Evolutionary conservation across 2,113 vertebrate genomes (phyloP).

Genomic region (Manacus vitellinus): DNA sequence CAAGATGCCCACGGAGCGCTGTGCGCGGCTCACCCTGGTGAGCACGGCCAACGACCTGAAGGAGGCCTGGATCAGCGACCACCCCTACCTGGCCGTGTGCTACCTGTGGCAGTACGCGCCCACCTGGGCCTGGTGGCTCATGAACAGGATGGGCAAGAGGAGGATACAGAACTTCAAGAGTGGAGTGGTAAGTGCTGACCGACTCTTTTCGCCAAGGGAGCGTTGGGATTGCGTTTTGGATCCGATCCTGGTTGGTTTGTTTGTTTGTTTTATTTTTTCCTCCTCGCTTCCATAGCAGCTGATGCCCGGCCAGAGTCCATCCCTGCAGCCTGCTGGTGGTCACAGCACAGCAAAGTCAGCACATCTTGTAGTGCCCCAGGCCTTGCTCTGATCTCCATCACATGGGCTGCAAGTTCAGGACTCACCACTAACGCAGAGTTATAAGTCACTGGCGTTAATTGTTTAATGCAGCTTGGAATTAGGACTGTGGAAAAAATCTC

Average conservation of each 20-base stretch:
- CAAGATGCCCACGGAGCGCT: slow-evolving; percentile 90
- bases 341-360: neutral
- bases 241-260: neutral
- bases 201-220: neutral
- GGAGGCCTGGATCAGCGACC: slow-evolving; percentile 90
- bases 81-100: slow-evolving; percentile 82
- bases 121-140: slow-evolving; percentile 83
- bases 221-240: neutral
- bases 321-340: fast-evolving
- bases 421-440: fast-evolving
- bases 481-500: neutral
- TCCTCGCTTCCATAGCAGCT: neutral
- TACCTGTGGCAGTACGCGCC: slow-evolving; percentile 92
- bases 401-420: fast-evolving
- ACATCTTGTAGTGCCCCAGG: neutral
- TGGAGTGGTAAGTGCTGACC: slow-evolving; percentile 80
- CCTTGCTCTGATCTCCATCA: neutral
- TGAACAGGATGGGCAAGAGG: slow-evolving; percentile 76
- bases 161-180: slow-evolving; percentile 90
- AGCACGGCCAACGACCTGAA: slow-evolving; percentile 83
- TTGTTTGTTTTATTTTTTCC: too few species aligned
- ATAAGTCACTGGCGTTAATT: neutral
- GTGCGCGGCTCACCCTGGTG: slow-evolving; percentile 86
- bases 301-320: neutral
- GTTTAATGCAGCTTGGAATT: neutral